Evolutionary conservation across 2,888 invertebrate species (phyloP).

Genomic region (Pachymerium ferrugineum): DNA sequence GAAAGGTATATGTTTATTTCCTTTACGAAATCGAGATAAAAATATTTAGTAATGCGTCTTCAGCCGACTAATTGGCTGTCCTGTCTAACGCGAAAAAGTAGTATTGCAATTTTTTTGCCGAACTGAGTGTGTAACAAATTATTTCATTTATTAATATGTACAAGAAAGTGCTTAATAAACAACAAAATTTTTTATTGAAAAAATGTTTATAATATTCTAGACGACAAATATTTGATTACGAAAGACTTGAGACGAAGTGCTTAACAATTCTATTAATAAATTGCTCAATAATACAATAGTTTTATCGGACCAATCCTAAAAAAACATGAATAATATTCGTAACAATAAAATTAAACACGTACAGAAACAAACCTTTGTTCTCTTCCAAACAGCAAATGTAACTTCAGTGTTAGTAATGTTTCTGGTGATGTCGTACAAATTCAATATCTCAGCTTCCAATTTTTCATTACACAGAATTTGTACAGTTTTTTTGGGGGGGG

Average conservation of each 20-base stretch:
- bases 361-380: neutral
- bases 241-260: conserved; percentile 18
- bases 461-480: neutral
- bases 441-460: neutral
- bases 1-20: too few species aligned
- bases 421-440: neutral
- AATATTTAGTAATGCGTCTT: too few species aligned
- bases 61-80: too few species aligned
- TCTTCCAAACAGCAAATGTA: neutral
- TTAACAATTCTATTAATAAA: conserved; percentile 30
- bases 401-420: neutral
- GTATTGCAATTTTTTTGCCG: neutral
- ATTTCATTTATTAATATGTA: neutral
- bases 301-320: neutral
- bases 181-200: neutral
- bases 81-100: too few species aligned
- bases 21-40: too few species aligned
- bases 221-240: conserved; percentile 33
- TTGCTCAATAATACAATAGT: neutral
- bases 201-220: neutral
- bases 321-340: neutral
- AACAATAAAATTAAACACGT: neutral
- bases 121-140: neutral
- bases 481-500: neutral
- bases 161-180: neutral